Evolutionary conservation across 2,888 invertebrate species (phyloP).

Genomic region (Calameuta idolon): DNA sequence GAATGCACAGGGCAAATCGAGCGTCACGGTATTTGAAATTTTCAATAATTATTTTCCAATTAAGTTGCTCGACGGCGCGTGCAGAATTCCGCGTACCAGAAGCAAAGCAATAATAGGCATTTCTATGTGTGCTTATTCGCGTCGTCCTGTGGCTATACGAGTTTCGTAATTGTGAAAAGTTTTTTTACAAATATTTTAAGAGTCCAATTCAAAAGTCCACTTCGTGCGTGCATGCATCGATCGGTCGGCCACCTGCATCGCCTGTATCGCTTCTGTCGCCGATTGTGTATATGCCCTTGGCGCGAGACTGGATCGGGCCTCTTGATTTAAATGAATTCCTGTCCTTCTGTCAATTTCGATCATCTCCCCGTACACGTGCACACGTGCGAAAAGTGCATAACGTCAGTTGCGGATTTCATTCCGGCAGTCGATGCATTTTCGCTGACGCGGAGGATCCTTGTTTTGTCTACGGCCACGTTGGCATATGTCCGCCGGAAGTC

Average conservation of each 20-base stretch:
- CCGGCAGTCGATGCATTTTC: neutral
- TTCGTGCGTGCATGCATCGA: neutral
- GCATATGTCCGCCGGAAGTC: neutral
- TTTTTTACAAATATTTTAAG: too few relatives aligned
- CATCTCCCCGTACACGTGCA: neutral
- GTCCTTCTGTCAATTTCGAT: neutral
- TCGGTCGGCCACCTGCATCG: too few relatives aligned
- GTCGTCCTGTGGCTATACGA: neutral
- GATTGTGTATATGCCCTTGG: too few relatives aligned
- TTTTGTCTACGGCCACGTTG: neutral
- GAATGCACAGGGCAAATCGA: neutral
- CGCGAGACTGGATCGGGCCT: too few relatives aligned
- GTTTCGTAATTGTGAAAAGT: too few relatives aligned
- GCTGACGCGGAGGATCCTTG: neutral
- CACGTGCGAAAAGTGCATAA: too few relatives aligned
- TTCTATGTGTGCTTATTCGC: neutral
- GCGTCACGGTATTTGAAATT: neutral
- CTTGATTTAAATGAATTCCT: neutral
- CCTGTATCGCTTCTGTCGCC: too few relatives aligned
- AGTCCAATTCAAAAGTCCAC: neutral
- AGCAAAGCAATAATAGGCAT: neutral
- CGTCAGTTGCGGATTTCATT: neutral
- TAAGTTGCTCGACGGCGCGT: neutral
- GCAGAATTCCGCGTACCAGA: neutral
- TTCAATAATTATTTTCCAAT: neutral